A percentile compares a stretch with the other conserved stretches of the same genome.
Conservation (phyloP, 2,797 vertebrate species). For the Chlorospingus flavigularis region DNA sequence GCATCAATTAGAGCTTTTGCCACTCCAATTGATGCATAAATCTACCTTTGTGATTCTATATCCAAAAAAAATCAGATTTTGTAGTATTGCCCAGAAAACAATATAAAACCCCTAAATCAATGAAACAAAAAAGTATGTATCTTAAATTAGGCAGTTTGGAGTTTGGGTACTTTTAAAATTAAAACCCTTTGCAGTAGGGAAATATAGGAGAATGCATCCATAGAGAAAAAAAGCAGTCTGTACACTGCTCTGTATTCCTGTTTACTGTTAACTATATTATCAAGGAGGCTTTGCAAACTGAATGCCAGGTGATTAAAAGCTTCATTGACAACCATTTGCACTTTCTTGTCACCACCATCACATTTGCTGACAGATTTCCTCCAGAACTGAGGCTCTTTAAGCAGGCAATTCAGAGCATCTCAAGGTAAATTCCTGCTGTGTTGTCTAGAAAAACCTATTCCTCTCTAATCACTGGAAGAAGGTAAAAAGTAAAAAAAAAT, state of each 20-base stretch:
- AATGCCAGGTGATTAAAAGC: not conserved
- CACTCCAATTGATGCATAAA: not conserved
- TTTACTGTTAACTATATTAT: not conserved
- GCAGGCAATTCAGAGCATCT: not conserved
- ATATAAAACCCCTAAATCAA: not conserved
- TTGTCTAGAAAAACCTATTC: not conserved
- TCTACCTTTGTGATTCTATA: not conserved
- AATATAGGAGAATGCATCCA: not conserved
- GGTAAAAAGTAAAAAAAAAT: not conserved
- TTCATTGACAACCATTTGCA: not conserved
- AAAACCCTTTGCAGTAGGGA: not conserved
- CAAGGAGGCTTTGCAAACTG: not conserved
- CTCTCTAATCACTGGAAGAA: not conserved
- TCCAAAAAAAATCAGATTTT: not conserved
- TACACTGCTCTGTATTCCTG: not conserved
- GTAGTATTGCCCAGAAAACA: not conserved
- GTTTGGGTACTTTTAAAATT: not conserved
- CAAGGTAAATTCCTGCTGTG: not conserved
- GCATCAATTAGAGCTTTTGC: not conserved
- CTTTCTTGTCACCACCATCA: not conserved
- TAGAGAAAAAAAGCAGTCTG: not conserved
- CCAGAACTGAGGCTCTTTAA: not conserved
- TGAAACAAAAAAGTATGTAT: not conserved
- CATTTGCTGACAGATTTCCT: not conserved
- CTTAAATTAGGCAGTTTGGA: not conserved